Evolutionary conservation across 2,888 invertebrate genomes (phyloP).

Genomic region (Crocallis elinguaria): DNA sequence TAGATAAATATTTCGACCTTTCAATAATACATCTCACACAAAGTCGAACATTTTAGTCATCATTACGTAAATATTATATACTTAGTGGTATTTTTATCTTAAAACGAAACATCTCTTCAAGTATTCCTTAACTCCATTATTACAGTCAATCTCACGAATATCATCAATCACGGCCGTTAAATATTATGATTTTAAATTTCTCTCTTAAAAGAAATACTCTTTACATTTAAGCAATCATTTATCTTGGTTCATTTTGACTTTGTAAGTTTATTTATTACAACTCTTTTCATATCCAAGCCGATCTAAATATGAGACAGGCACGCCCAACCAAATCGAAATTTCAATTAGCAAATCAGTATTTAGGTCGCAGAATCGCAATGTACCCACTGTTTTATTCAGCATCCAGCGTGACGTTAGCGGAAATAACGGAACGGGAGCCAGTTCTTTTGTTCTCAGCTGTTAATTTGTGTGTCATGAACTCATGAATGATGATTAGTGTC

Average conservation of each 20-base stretch:
- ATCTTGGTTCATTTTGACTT: not conserved
- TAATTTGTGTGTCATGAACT: constrained; percentile 58
- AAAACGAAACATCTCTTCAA: not conserved
- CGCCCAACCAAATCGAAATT: constrained; percentile 12
- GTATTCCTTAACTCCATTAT: constrained; percentile 1
- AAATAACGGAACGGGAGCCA: constrained; percentile 58
- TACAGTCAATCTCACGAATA: constrained; percentile 1
- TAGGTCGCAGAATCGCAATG: constrained; percentile 50
- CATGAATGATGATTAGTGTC: constrained; percentile 51
- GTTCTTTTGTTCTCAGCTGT: constrained; percentile 56
- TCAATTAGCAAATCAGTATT: constrained; percentile 48
- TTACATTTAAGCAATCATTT: constrained; percentile 7
- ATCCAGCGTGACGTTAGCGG: constrained; percentile 59
- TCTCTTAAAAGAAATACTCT: constrained; percentile 1
- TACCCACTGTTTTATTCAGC: constrained; percentile 52
- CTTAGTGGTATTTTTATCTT: not conserved
- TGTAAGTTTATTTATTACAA: not conserved
- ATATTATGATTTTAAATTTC: constrained; percentile 15
- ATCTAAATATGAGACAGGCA: not conserved
- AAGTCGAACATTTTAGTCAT: not conserved
- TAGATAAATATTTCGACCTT: constrained; percentile 3
- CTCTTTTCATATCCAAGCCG: not conserved
- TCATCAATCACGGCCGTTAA: constrained; percentile 13
- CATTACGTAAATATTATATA: too few relatives aligned
- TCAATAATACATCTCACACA: not conserved